Percentiles rank a stretch among this genome's conserved stretches.
phyloP scores from a whole-genome alignment of 2,113 vertebrate species.

The Neolamprologus caudopunctatus region DNA sequence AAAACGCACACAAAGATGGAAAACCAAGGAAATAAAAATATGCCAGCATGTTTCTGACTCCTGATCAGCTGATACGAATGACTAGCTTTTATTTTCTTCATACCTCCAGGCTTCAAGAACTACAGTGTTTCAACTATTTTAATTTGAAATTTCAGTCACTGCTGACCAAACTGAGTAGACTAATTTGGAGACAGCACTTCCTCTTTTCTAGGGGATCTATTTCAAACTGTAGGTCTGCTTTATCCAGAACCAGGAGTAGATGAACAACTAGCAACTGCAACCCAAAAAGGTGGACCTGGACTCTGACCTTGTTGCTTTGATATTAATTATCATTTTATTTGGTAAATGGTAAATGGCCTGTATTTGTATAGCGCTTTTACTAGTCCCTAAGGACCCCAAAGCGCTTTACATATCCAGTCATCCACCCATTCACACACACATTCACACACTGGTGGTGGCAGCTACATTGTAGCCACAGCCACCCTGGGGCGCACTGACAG shows the following conservation, averaged over 20 bases:
- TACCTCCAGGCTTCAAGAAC: background rate
- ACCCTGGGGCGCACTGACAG: no score
- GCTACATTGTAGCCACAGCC: no score
- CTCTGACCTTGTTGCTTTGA: background rate
- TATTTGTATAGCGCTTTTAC: no score
- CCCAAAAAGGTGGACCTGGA: background rate
- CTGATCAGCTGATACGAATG: background rate
- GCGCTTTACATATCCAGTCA: no score
- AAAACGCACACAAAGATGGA: background rate
- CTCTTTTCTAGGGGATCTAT: background rate
- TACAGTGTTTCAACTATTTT: fast-evolving
- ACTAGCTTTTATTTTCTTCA: fast-evolving
- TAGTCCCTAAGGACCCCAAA: no score
- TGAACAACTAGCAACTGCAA: background rate
- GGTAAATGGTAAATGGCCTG: no score
- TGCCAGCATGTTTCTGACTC: background rate
- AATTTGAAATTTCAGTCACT: background rate
- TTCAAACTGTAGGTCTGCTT: fast-evolving
- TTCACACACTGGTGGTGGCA: no score
- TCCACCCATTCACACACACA: no score
- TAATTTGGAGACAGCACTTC: background rate
- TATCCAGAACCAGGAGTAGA: background rate
- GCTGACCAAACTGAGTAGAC: fast-evolving
- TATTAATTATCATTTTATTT: background rate
- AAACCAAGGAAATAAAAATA: background rate